Conservation (phyloP, 2,888 invertebrate genomes). For the Lampropteryx suffumata region DNA sequence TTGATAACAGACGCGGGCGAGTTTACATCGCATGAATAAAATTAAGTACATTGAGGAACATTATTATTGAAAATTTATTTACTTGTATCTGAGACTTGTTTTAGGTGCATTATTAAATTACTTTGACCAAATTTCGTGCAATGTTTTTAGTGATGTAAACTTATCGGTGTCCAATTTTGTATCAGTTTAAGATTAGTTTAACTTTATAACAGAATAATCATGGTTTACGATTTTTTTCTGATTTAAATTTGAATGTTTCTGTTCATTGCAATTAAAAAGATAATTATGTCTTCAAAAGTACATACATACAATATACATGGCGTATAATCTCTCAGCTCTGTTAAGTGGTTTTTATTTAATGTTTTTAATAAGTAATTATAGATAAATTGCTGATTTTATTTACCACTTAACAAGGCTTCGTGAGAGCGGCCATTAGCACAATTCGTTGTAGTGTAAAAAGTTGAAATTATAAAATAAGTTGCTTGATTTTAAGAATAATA, state of each 20-base stretch:
- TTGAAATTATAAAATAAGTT: slow-evolving; percentile 35
- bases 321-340: not conserved
- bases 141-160: slow-evolving; percentile 8
- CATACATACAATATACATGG: slow-evolving; percentile 39
- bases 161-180: slow-evolving; percentile 7
- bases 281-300: slow-evolving; percentile 41
- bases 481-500: slow-evolving; percentile 37
- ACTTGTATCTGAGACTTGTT: not conserved
- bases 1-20: slow-evolving; percentile 7
- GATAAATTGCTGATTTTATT: not conserved
- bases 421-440: slow-evolving; percentile 40
- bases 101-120: not conserved
- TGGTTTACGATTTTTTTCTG: slow-evolving; percentile 13
- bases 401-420: slow-evolving; percentile 3
- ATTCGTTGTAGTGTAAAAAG: slow-evolving; percentile 37
- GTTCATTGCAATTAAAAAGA: slow-evolving; percentile 2
- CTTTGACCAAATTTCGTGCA: slow-evolving; percentile 6
- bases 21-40: slow-evolving; percentile 8
- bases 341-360: not conserved
- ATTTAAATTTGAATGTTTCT: slow-evolving; percentile 8
- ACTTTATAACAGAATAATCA: slow-evolving; percentile 19
- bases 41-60: not conserved
- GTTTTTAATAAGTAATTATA: too few relatives aligned
- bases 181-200: slow-evolving; percentile 8
- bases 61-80: not conserved